Evolutionary conservation across 1,140 invertebrate species (phyloP), one percentile per base, ranked within the genome.

Genomic region (Pachypsylla venusta): DNA sequence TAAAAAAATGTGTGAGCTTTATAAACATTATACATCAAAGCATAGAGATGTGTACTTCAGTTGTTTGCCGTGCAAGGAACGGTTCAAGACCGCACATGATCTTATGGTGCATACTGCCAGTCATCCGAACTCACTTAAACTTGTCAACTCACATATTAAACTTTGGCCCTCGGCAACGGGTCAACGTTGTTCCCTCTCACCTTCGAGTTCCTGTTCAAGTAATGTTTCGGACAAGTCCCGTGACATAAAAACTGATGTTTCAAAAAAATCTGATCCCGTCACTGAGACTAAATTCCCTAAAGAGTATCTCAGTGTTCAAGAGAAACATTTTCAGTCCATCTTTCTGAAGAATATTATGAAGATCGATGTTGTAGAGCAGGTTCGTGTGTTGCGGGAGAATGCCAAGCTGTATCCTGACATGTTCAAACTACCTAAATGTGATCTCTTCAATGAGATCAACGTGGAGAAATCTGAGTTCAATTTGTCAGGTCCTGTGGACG

Each of bases 21-120:
- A 10, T 22, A 48, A 48, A 22, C 42, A 48, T 19, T 48, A 48
- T 48, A 22, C 42, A 7, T 5, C 7, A 19, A 22, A 19, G 22
- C 42, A 48, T 22, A 48, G 42, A 48, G 7, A 48, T n/a, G n/a
- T n/a, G 7, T 48, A 48, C 16, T 48, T 48, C 42, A 48, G 42
- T 48, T 48, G 42, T 48, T n/a, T 48, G 7, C 42, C n/a, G 5
- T 48, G 42, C 22, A 48, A 48, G n/a, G 16, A 19, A 19, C 42
- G 42, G 42, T 48, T 48, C 16, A 3, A 19, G 3, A 48, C 42
- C 22, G 42, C 22, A 19, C 7, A 48, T 48, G 4, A 48, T 7
- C 42, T 48, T 19, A 5, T 7, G 5, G 16, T 4, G 16, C 42
- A 48, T 22, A n/a, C n/a, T n/a, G n/a, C n/a, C n/a, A n/a, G n/a